These are phyloP conservation scores for Microhierax caerulescens DNA, from an alignment of 2,797 vertebrate species.

Conservation along the genomic window DNA sequence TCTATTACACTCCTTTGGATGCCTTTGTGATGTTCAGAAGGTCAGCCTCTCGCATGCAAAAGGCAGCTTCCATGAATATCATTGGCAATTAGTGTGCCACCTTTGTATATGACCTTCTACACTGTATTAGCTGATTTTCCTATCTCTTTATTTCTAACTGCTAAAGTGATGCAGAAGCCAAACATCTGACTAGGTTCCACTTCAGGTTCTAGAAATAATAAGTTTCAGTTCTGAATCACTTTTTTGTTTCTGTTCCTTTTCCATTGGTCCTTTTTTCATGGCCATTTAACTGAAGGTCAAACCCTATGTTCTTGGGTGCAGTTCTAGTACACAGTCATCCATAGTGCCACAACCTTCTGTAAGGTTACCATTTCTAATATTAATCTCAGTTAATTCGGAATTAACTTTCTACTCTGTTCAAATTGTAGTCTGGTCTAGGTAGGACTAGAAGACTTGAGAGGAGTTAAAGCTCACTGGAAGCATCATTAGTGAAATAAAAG, in stretches of 20 bases:
- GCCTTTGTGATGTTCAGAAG: not conserved
- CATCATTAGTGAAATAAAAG: not conserved
- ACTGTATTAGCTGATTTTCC: not conserved
- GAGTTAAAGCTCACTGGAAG: not conserved
- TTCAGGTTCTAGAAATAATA: not conserved
- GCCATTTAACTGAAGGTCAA: not conserved
- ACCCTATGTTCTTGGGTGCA: no score
- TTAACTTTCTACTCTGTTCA: not conserved
- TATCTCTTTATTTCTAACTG: not conserved
- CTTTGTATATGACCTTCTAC: not conserved
- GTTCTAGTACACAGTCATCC: not conserved
- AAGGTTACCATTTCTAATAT: not conserved
- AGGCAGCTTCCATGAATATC: not conserved
- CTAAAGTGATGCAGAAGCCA: not conserved
- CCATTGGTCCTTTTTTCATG: not conserved
- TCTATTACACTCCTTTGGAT: not conserved
- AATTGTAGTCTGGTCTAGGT: not conserved
- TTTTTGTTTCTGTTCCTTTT: not conserved
- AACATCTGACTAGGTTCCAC: not conserved
- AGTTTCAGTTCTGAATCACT: not conserved
- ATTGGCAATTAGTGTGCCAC: not conserved
- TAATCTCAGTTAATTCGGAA: not conserved
- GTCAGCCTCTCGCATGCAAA: not conserved
- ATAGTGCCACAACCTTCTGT: not conserved
- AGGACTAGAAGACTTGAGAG: not conserved